phyloP scores from a whole-genome alignment of 2,888 invertebrate genomes.

The Microchrysa polita region DNA sequence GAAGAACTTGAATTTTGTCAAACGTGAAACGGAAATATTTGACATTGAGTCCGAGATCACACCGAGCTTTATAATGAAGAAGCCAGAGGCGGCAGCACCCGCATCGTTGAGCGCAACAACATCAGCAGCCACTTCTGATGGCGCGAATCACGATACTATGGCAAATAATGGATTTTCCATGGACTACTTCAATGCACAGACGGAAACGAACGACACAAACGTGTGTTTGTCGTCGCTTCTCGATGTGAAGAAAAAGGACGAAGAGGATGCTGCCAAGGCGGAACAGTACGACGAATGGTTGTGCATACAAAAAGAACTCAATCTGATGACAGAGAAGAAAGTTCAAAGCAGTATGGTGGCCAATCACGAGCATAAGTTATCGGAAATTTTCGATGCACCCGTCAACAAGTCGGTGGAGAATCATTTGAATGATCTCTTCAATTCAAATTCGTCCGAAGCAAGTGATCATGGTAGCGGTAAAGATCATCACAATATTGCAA shows the following conservation, averaged over 20 bases:
- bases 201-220: not conserved
- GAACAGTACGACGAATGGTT: conserved; percentile 74
- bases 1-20: conserved; percentile 44
- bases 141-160: not conserved
- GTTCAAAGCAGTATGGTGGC: conserved; percentile 30
- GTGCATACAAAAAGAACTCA: conserved; percentile 74
- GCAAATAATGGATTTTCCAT: conserved; percentile 48
- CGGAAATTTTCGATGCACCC: conserved; percentile 61
- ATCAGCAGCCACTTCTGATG: not conserved
- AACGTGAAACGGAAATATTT: conserved; percentile 61
- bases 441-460: conserved; percentile 53
- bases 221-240: conserved; percentile 2
- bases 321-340: conserved; percentile 60
- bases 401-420: conserved; percentile 57
- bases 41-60: conserved; percentile 64
- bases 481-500: conserved; percentile 27
- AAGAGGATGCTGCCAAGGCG: conserved; percentile 43
- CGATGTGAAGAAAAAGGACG: conserved; percentile 34
- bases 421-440: conserved; percentile 57
- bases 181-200: conserved; percentile 46
- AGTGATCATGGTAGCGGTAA: conserved; percentile 24
- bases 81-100: conserved; percentile 50
- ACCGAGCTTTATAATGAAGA: conserved; percentile 64
- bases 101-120: not conserved
- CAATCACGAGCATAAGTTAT: conserved; percentile 54